These are phyloP conservation scores for Aphidius ervi DNA, from an alignment of 1,140 invertebrate species.

Conservation along the genomic window DNA sequence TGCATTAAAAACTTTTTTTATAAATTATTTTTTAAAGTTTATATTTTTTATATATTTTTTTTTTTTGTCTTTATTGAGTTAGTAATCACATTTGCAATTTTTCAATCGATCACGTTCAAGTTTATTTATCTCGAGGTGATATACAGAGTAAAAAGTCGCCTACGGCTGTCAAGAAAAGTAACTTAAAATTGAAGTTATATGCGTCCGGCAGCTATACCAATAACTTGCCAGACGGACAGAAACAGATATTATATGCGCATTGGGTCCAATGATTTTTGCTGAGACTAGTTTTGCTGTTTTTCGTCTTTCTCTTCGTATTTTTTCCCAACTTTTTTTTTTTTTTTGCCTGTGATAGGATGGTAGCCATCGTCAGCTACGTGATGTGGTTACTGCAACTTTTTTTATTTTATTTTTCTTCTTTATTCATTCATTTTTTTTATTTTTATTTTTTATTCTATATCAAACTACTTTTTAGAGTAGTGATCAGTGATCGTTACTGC, in stretches of 20 bases:
- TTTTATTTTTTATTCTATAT: too few species aligned
- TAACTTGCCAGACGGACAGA: neutral
- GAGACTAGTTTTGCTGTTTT: slow-evolving; percentile 6
- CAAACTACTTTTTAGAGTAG: too few species aligned
- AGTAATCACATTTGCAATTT: slow-evolving; percentile 8
- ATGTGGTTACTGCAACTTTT: neutral
- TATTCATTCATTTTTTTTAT: too few species aligned
- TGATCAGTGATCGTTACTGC: too few species aligned
- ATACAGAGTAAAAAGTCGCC: neutral
- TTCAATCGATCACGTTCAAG: slow-evolving; percentile 7
- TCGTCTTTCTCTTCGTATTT: too few species aligned
- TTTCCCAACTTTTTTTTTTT: too few species aligned
- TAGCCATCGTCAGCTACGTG: neutral
- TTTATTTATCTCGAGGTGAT: neutral
- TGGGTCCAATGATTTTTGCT: slow-evolving; percentile 10
- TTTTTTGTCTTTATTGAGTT: neutral
- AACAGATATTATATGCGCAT: slow-evolving; percentile 1
- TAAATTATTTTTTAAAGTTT: neutral
- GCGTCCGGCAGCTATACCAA: neutral
- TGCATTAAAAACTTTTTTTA: neutral
- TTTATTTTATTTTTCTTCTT: too few species aligned
- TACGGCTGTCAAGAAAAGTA: slow-evolving; percentile 4
- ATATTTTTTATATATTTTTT: neutral
- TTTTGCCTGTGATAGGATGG: too few species aligned
- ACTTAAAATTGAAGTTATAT: slow-evolving; percentile 1